Percentiles rank a stretch among this genome's conserved stretches.
Evolutionary conservation across 1,140 invertebrate genomes (phyloP).

Genomic region (Druon quercuslanigerum): DNA sequence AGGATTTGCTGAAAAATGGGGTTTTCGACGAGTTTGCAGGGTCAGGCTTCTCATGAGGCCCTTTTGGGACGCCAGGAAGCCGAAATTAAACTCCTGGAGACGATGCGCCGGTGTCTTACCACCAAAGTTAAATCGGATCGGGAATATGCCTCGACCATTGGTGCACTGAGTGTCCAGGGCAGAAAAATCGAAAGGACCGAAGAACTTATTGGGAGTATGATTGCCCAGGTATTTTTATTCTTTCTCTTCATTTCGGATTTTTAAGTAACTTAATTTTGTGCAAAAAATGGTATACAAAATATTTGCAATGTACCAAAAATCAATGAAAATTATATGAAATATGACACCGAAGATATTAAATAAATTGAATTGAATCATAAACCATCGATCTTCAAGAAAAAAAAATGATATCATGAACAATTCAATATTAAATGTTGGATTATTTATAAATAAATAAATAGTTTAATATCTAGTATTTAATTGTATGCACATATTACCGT

Average conservation of each 20-base stretch:
- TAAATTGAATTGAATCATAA: too few species aligned
- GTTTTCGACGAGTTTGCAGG: conserved; percentile 89
- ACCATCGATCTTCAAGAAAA: too few species aligned
- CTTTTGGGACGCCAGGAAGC: conserved; percentile 91
- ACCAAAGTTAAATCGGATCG: conserved; percentile 92
- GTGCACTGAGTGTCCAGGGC: conserved; percentile 85
- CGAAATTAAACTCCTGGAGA: conserved; percentile 91
- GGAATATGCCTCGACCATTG: conserved; percentile 90
- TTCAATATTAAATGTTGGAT: too few species aligned
- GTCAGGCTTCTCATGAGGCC: conserved; percentile 89
- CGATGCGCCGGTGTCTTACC: conserved; percentile 89
- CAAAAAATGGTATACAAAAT: too few species aligned
- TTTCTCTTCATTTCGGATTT: conserved; percentile 20
- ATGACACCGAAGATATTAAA: too few species aligned
- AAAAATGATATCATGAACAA: too few species aligned
- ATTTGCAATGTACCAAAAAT: too few species aligned
- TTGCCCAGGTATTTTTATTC: conserved; percentile 68
- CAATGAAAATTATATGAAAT: too few species aligned
- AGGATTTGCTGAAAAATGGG: conserved; percentile 80
- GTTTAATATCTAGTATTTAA: too few species aligned
- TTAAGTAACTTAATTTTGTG: too few species aligned
- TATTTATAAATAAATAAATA: too few species aligned
- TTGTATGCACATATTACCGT: too few species aligned
- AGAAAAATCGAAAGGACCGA: conserved; percentile 89
- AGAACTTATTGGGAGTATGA: conserved; percentile 83